Evolutionary conservation across 2,113 vertebrate genomes (phyloP).

Genomic region (Podarcis raffonei): DNA sequence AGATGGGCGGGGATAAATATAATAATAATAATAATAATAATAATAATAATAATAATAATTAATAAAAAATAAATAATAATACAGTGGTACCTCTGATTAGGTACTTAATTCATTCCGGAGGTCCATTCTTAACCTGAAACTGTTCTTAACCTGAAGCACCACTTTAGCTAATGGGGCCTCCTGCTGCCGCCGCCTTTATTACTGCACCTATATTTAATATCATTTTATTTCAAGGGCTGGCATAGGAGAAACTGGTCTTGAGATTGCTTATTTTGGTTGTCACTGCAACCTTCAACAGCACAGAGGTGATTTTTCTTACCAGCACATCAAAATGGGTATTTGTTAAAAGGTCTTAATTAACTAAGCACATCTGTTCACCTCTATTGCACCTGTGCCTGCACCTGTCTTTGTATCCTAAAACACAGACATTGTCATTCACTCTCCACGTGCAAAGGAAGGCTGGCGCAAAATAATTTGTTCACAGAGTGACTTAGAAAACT

Average conservation of each 20-base stretch:
- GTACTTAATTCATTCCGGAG: too few relatives aligned
- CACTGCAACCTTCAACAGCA: background rate
- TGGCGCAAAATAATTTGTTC: background rate
- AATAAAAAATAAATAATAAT: too few relatives aligned
- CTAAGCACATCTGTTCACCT: background rate
- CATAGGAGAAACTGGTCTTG: background rate
- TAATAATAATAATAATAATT: too few relatives aligned
- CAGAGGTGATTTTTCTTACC: background rate
- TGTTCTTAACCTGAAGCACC: too few relatives aligned
- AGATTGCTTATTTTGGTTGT: background rate
- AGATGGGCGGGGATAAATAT: too few relatives aligned
- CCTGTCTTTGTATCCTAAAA: background rate
- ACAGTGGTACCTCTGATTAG: too few relatives aligned
- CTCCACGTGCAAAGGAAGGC: background rate
- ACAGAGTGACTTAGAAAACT: background rate
- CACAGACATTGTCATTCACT: background rate
- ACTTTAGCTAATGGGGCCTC: too few relatives aligned
- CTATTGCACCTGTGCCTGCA: background rate
- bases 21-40: too few relatives aligned
- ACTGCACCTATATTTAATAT: background rate
- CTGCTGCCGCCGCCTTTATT: too few relatives aligned
- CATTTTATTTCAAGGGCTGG: background rate
- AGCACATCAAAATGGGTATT: background rate
- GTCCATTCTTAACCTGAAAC: too few relatives aligned
- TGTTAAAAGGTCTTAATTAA: background rate